Evolutionary conservation across 2,113 vertebrate species (phyloP).

Genomic region (Todiramphus saurophagus): DNA sequence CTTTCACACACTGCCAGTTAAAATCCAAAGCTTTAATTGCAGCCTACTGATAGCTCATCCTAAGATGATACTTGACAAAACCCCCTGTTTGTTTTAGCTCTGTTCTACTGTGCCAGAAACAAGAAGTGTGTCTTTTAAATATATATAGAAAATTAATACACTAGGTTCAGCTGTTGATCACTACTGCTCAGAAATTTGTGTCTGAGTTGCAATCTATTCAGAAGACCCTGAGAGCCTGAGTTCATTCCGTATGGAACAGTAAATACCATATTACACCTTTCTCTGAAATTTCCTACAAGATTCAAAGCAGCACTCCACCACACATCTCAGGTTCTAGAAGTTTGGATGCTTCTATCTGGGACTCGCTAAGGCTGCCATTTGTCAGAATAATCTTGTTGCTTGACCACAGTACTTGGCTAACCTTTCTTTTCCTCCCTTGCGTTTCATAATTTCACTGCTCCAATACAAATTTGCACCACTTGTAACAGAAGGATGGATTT

Average conservation of each 20-base stretch:
- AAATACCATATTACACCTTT: neutral
- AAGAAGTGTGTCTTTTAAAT: neutral
- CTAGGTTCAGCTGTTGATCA: neutral
- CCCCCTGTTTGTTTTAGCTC: neutral
- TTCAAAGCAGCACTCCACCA: neutral
- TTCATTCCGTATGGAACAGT: neutral
- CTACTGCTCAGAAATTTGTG: neutral
- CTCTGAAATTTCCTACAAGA: neutral
- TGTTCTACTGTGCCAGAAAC: neutral
- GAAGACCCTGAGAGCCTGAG: neutral
- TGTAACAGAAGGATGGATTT: neutral
- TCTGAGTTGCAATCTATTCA: neutral
- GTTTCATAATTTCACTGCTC: neutral
- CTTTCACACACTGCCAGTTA: neutral
- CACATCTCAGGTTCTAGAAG: neutral
- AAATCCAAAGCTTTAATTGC: neutral
- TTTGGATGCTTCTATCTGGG: neutral
- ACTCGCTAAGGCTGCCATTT: neutral
- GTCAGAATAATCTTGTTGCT: neutral
- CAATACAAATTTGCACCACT: neutral
- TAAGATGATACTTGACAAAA: neutral
- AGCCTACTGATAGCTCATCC: neutral
- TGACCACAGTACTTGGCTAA: neutral
- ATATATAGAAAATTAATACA: neutral
- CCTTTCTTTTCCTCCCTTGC: neutral